Conservation (phyloP, 1,140 invertebrate species). For the Coptotermes formosanus region DNA sequence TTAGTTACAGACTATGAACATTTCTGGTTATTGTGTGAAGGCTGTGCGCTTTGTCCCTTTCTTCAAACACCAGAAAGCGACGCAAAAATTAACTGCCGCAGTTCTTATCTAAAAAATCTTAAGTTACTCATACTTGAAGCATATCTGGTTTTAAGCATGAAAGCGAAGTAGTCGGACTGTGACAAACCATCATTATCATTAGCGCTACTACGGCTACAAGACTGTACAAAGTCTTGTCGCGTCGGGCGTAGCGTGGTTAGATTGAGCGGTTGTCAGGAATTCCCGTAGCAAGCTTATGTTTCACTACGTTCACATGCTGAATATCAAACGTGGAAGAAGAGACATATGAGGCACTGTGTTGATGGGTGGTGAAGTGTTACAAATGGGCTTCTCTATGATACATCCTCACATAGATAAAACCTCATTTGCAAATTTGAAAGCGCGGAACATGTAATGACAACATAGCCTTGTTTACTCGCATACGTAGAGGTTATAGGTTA, state of each 20-base stretch:
- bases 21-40: too few relatives aligned
- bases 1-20: too few relatives aligned
- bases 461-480: neutral
- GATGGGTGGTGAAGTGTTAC: neutral
- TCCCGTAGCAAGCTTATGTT: neutral
- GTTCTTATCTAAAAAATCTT: too few relatives aligned
- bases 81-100: too few relatives aligned
- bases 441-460: neutral
- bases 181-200: too few relatives aligned
- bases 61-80: too few relatives aligned
- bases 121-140: too few relatives aligned
- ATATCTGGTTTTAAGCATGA: too few relatives aligned
- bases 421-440: slow-evolving; percentile 7
- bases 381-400: neutral
- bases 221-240: too few relatives aligned
- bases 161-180: too few relatives aligned
- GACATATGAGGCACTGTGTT: neutral
- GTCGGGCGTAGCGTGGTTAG: neutral
- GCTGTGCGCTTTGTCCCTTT: too few relatives aligned
- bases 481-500: neutral
- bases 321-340: neutral
- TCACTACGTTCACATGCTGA: neutral
- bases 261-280: neutral
- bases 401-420: neutral
- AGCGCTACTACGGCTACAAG: too few relatives aligned